Percentiles rank a stretch among this genome's conserved stretches.
Evolutionary conservation across 1,140 invertebrate species (phyloP).

Genomic region (Lamellibrachia luymesi): DNA sequence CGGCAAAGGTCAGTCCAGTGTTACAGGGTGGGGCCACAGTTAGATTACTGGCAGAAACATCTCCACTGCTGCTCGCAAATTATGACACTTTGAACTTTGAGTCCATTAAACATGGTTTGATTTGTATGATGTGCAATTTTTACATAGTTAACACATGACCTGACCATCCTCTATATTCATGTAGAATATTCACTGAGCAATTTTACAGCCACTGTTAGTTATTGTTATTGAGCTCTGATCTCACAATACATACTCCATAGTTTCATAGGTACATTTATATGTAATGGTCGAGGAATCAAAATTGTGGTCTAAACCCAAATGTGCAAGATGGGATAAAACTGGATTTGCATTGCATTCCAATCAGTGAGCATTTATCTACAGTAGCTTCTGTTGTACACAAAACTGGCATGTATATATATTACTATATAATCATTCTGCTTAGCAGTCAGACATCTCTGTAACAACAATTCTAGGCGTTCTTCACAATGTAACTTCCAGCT

Average conservation of each 20-base stretch:
- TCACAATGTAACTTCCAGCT: background rate
- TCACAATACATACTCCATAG: background rate
- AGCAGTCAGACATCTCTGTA: background rate
- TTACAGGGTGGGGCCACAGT: background rate
- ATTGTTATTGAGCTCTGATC: background rate
- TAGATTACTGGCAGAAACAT: background rate
- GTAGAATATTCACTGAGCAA: background rate
- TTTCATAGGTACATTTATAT: no score
- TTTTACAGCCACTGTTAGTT: background rate
- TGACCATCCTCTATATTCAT: background rate
- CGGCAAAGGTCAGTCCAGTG: slow-evolving; percentile 70
- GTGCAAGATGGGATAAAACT: background rate
- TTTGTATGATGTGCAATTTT: no score
- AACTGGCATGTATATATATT: background rate
- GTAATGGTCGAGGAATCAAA: background rate
- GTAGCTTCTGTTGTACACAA: background rate
- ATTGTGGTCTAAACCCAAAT: background rate
- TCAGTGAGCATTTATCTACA: background rate
- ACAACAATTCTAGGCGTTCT: background rate
- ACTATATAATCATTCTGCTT: background rate
- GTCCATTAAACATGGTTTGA: background rate
- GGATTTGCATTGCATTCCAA: background rate
- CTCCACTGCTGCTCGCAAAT: background rate
- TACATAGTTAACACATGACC: background rate
- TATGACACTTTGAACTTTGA: background rate